These are phyloP conservation scores for Xiphophorus birchmanni DNA, from an alignment of 2,797 vertebrate genomes.

Conservation along the genomic window DNA sequence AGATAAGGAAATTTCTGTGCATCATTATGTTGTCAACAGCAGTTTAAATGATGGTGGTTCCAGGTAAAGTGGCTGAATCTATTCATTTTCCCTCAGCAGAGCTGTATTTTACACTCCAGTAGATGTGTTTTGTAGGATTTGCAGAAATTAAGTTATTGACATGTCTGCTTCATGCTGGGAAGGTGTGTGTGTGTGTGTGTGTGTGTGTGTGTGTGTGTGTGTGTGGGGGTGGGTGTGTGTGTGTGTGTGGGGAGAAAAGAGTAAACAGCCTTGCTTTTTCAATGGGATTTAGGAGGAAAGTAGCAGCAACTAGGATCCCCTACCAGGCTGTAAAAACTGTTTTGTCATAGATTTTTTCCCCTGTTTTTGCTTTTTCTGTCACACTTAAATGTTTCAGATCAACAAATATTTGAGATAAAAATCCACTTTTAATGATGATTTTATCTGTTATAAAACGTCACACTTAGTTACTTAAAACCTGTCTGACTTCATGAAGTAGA, in stretches of 20 bases:
- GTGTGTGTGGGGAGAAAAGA: not conserved
- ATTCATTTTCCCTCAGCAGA: slow-evolving; percentile 24
- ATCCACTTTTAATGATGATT: not conserved
- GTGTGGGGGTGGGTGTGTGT: no score
- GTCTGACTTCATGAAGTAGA: not conserved
- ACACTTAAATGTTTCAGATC: not conserved
- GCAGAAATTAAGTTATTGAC: not conserved
- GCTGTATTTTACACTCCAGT: slow-evolving; percentile 9
- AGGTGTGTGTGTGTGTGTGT: not conserved
- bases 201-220: no score
- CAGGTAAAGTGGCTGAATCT: slow-evolving; percentile 5
- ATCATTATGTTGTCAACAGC: not conserved
- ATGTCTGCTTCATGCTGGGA: not conserved
- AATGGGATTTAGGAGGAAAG: not conserved
- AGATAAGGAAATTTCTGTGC: not conserved
- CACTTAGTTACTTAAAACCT: not conserved
- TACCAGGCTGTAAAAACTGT: not conserved
- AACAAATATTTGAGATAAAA: not conserved
- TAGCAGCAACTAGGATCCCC: not conserved
- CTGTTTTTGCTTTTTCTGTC: not conserved
- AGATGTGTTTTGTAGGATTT: slow-evolving; percentile 3
- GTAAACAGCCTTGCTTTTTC: not conserved
- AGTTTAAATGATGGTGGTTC: slow-evolving; percentile 28
- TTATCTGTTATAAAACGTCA: not conserved
- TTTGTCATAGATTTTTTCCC: not conserved